Conservation (phyloP, 2,888 invertebrate species). For the Physocephala rufipes region DNA sequence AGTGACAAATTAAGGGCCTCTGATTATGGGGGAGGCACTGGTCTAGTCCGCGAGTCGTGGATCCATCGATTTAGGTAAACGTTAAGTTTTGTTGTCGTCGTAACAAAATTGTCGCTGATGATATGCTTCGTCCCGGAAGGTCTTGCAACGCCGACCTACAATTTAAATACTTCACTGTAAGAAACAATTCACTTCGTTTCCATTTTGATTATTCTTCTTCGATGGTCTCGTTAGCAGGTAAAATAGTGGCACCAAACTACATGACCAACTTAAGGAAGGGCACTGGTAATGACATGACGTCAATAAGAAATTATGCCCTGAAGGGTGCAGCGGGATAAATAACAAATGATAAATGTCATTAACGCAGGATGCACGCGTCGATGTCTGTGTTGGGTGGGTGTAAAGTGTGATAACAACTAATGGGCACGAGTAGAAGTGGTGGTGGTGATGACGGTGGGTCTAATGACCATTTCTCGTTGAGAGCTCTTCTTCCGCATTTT, state of each 20-base stretch:
- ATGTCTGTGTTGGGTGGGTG: slow-evolving; percentile 11
- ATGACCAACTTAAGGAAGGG: slow-evolving; percentile 3
- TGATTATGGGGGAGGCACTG: slow-evolving; percentile 14
- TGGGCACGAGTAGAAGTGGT: slow-evolving; percentile 18
- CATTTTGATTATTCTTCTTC: neutral
- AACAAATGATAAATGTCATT: slow-evolving; percentile 35
- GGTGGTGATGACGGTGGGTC: neutral
- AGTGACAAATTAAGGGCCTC: slow-evolving; percentile 29
- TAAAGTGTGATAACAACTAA: slow-evolving; percentile 30
- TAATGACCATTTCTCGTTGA: slow-evolving; percentile 28
- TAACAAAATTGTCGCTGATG: neutral
- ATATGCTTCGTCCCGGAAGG: neutral
- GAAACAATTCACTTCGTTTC: neutral
- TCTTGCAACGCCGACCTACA: slow-evolving; percentile 6
- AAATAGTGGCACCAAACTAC: slow-evolving; percentile 11
- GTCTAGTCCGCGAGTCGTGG: neutral
- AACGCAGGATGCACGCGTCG: slow-evolving; percentile 4
- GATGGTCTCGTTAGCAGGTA: neutral
- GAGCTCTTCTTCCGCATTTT: neutral
- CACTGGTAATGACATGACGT: slow-evolving; percentile 26
- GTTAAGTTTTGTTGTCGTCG: no score
- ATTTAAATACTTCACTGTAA: slow-evolving; percentile 11
- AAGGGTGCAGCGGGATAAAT: neutral
- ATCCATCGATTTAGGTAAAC: no score
- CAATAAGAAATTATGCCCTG: slow-evolving; percentile 21